Conservation (phyloP, 2,888 invertebrate genomes). For the Leptinotarsa haldemani region DNA sequence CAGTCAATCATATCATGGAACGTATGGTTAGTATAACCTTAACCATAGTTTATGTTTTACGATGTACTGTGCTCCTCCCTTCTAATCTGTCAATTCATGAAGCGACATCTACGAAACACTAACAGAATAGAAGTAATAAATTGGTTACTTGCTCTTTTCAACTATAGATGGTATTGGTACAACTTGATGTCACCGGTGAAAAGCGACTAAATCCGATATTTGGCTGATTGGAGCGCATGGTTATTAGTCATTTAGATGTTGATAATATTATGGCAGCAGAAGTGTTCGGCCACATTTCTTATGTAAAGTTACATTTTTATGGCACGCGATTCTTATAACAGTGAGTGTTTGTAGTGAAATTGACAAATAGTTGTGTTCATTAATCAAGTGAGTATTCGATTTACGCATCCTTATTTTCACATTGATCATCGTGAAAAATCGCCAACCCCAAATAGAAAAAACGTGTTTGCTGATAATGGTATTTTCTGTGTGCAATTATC, state of each 20-base stretch:
- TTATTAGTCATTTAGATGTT: constrained; percentile 38
- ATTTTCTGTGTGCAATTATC: constrained; percentile 3
- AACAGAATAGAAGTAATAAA: no score
- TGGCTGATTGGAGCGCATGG: constrained; percentile 40
- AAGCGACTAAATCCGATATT: constrained; percentile 22
- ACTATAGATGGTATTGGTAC: background rate
- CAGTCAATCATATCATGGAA: no score
- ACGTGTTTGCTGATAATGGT: background rate
- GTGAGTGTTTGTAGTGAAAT: constrained; percentile 40
- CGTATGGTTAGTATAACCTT: no score
- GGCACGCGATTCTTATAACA: constrained; percentile 46
- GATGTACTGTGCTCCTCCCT: no score
- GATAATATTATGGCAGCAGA: constrained; percentile 50
- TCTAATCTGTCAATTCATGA: no score
- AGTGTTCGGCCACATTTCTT: constrained; percentile 48
- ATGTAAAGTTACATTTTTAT: constrained; percentile 48
- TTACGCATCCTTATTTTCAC: background rate
- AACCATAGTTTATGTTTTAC: no score
- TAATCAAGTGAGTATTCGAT: constrained; percentile 35
- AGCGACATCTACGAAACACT: no score
- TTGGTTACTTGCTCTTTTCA: background rate
- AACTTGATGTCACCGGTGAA: background rate
- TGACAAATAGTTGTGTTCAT: constrained; percentile 32
- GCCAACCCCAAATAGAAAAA: background rate
- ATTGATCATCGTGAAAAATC: background rate